phyloP scores from a whole-genome alignment of 2,113 vertebrate genomes.

The Corythornis madagascariensis region DNA sequence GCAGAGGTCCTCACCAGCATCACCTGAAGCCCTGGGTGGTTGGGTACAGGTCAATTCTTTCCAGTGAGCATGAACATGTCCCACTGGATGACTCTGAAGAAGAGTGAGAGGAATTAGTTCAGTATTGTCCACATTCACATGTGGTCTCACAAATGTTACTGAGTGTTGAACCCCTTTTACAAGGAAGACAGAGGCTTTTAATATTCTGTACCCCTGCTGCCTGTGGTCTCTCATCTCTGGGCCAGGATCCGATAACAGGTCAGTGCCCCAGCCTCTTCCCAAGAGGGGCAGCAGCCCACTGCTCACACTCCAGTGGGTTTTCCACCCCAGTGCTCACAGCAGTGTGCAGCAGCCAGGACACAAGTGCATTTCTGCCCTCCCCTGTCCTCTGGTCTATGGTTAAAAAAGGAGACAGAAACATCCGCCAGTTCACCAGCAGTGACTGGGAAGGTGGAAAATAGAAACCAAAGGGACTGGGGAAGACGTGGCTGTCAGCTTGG shows the following conservation, averaged over 20 bases:
- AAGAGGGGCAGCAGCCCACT: too few relatives aligned
- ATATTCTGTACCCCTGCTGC: rapidly evolving
- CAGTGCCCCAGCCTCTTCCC: background rate
- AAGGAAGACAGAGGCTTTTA: background rate
- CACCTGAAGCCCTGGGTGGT: background rate
- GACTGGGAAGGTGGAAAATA: background rate
- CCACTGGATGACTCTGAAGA: background rate
- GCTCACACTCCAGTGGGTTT: background rate
- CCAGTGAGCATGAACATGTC: background rate
- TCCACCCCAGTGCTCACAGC: rapidly evolving
- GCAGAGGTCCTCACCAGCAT: background rate
- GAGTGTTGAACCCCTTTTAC: background rate
- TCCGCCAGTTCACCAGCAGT: background rate
- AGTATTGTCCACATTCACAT: rapidly evolving
- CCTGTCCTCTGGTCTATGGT: background rate
- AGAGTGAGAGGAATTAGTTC: background rate
- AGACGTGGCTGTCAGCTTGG: background rate
- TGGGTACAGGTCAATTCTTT: rapidly evolving
- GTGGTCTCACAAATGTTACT: rapidly evolving
- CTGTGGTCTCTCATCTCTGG: rapidly evolving
- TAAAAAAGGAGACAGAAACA: background rate
- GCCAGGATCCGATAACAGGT: background rate
- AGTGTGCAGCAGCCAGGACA: background rate
- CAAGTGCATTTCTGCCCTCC: background rate
- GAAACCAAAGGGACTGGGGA: background rate